phyloP scores from a whole-genome alignment of 2,797 vertebrate species.

The Coccyzus lansbergi region DNA sequence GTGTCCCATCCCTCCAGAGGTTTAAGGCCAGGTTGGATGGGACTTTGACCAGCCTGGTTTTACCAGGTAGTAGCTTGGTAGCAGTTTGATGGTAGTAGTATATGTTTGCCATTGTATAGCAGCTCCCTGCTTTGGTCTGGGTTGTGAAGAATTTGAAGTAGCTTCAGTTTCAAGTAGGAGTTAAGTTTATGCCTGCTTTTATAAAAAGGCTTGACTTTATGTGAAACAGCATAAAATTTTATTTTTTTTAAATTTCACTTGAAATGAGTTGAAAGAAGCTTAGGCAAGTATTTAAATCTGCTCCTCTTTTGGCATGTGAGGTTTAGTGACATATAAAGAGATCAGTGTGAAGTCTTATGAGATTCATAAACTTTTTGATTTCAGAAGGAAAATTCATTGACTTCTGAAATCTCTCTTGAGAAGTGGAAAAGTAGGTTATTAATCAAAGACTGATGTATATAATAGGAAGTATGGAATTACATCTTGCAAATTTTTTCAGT shows the following conservation, averaged over 20 bases:
- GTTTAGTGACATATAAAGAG: not conserved
- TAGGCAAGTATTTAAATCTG: not conserved
- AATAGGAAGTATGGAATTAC: not conserved
- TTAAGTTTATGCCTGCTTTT: not conserved
- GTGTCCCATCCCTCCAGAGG: too few relatives aligned
- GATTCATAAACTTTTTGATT: not conserved
- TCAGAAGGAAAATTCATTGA: not conserved
- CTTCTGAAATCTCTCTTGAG: not conserved
- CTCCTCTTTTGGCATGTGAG: not conserved
- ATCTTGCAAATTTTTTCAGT: not conserved
- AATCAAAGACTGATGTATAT: not conserved
- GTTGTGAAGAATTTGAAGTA: not conserved
- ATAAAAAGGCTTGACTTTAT: not conserved
- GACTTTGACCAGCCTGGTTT: not conserved
- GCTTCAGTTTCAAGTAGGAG: not conserved
- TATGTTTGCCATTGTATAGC: not conserved
- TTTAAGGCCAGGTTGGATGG: too few relatives aligned
- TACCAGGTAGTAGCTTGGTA: not conserved
- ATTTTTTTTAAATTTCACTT: not conserved
- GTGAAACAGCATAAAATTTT: not conserved
- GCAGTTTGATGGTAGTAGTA: not conserved
- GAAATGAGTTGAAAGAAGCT: not conserved
- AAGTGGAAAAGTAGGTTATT: not conserved
- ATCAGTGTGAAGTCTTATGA: not conserved
- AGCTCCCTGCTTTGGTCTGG: not conserved